Evolutionary conservation across 2,888 invertebrate species (phyloP).

Genomic region (Eupithecia inturbata): DNA sequence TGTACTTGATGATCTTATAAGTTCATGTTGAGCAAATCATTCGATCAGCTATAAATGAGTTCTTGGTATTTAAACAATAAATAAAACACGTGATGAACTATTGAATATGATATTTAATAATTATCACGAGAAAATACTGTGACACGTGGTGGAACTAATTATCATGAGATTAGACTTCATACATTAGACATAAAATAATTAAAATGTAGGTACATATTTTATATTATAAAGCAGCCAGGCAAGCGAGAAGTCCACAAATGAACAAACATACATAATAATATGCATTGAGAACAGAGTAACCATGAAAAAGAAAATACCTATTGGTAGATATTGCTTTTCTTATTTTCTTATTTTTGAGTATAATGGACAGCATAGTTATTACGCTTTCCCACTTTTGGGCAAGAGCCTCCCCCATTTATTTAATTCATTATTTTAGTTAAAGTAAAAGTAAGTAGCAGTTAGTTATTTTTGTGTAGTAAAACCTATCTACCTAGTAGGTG

Average conservation of each 20-base stretch:
- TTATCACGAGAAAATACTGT: neutral
- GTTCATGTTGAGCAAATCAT: no score
- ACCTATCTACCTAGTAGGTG: no score
- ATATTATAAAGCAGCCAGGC: neutral
- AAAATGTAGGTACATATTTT: conserved; percentile 1
- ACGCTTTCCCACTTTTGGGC: no score
- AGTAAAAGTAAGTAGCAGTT: no score
- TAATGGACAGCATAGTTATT: no score
- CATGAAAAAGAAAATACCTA: neutral
- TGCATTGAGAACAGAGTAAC: neutral
- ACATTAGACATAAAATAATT: neutral
- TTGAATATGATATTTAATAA: neutral
- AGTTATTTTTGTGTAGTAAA: no score
- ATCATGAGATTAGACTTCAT: neutral
- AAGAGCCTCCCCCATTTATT: no score
- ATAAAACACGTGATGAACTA: neutral
- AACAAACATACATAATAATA: neutral
- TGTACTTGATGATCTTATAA: no score
- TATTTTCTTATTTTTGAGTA: no score
- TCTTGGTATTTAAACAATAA: neutral
- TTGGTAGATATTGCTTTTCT: no score
- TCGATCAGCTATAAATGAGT: neutral
- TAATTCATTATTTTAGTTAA: no score
- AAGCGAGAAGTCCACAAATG: neutral
- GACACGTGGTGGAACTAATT: neutral